Evolutionary conservation across 2,113 vertebrate species (phyloP).

Genomic region (Lepus americanus): DNA sequence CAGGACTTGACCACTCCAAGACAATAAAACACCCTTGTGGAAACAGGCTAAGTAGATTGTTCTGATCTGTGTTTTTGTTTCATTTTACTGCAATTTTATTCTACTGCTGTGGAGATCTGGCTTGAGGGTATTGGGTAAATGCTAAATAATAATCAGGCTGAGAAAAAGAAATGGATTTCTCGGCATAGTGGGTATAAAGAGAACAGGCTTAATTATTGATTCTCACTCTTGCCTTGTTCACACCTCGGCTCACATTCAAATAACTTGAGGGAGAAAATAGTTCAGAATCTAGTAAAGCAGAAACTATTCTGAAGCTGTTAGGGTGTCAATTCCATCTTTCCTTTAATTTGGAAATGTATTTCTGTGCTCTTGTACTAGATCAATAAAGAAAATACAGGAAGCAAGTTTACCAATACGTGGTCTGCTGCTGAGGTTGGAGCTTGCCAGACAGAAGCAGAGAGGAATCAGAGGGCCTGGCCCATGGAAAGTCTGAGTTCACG

Average conservation of each 20-base stretch:
- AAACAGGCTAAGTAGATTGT: slow-evolving; percentile 52
- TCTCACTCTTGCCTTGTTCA: slow-evolving; percentile 71
- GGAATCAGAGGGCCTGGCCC: neutral
- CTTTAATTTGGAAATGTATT: slow-evolving; percentile 72
- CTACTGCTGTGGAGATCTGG: slow-evolving; percentile 31
- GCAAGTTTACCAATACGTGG: neutral
- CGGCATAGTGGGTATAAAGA: slow-evolving; percentile 60
- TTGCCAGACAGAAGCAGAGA: neutral
- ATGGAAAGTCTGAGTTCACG: neutral
- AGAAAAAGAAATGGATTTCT: slow-evolving; percentile 80
- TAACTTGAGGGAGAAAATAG: slow-evolving; percentile 76
- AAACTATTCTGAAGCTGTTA: slow-evolving; percentile 63
- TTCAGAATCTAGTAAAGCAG: slow-evolving; percentile 74
- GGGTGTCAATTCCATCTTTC: slow-evolving; percentile 46
- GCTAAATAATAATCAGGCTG: slow-evolving; percentile 77
- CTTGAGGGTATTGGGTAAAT: slow-evolving; percentile 77
- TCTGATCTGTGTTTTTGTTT: slow-evolving; percentile 56
- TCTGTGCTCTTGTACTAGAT: slow-evolving; percentile 16
- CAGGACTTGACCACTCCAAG: neutral
- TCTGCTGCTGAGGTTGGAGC: neutral
- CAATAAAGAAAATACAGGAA: slow-evolving; percentile 75
- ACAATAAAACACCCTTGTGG: neutral
- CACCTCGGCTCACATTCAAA: slow-evolving; percentile 77
- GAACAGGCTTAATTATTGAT: slow-evolving; percentile 81
- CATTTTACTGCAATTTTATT: slow-evolving; percentile 69